These are phyloP conservation scores for Octomys mimax DNA, from an alignment of 2,797 vertebrate species.

Conservation along the genomic window DNA sequence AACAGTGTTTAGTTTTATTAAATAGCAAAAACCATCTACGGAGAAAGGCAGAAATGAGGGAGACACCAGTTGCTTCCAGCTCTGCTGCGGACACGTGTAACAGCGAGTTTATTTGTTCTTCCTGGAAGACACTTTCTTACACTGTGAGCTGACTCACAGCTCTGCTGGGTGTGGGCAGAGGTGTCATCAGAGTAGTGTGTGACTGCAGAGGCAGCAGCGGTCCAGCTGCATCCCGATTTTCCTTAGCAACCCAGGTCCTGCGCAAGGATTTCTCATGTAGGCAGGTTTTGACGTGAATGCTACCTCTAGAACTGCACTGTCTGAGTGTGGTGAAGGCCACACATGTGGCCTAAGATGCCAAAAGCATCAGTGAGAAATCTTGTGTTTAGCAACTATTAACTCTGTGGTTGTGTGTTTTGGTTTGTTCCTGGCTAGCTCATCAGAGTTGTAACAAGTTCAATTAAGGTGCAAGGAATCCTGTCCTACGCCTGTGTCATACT, in stretches of 20 bases:
- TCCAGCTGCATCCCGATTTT: neutral
- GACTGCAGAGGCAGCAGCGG: neutral
- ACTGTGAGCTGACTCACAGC: neutral
- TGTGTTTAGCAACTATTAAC: constrained; percentile 1
- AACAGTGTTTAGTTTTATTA: neutral
- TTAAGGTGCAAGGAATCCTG: constrained; percentile 97
- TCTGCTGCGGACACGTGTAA: neutral
- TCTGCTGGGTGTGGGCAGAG: neutral
- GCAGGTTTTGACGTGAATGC: fast-evolving
- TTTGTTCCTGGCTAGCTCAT: constrained; percentile 91
- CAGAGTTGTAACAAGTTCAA: constrained; percentile 96
- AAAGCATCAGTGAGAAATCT: neutral
- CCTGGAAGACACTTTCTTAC: neutral
- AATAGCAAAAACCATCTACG: neutral
- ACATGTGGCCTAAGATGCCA: neutral
- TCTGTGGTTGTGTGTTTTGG: constrained; percentile 57
- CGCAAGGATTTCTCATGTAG: neutral
- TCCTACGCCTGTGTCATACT: constrained; percentile 95
- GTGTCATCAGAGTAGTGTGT: neutral
- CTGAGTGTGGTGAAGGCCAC: neutral
- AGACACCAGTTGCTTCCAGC: too few relatives aligned
- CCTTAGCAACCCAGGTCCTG: neutral
- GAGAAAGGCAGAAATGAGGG: neutral
- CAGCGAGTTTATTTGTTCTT: neutral
- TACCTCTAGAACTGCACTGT: neutral